Conservation (phyloP, 2,113 vertebrate species). For the Lampris incognitus region DNA sequence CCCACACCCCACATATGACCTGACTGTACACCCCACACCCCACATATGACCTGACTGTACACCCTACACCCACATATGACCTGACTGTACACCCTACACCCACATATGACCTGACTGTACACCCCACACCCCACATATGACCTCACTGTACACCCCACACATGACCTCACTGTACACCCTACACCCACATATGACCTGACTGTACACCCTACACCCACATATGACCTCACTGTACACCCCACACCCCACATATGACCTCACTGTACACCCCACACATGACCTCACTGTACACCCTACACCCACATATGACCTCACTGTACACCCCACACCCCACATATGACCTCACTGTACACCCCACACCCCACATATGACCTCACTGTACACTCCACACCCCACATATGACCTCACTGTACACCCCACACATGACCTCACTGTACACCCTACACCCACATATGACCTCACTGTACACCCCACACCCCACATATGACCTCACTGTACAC, state of each 20-base stretch:
- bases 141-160: neutral
- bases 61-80: neutral
- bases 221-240: no score
- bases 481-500: neutral
- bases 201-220: no score
- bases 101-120: neutral
- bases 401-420: neutral
- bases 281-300: neutral
- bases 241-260: neutral
- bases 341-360: neutral
- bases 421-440: no score
- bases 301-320: neutral
- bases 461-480: neutral
- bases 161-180: no score
- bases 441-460: neutral
- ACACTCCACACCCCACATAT: neutral
- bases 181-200: neutral
- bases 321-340: neutral
- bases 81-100: neutral
- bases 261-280: neutral
- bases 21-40: neutral
- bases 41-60: neutral
- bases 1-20: neutral
- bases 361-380: no score
- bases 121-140: neutral